A percentile compares a stretch with the other conserved stretches of the same genome.
phyloP scores from a whole-genome alignment of 2,113 vertebrate genomes.

The Alligator mississippiensis region DNA sequence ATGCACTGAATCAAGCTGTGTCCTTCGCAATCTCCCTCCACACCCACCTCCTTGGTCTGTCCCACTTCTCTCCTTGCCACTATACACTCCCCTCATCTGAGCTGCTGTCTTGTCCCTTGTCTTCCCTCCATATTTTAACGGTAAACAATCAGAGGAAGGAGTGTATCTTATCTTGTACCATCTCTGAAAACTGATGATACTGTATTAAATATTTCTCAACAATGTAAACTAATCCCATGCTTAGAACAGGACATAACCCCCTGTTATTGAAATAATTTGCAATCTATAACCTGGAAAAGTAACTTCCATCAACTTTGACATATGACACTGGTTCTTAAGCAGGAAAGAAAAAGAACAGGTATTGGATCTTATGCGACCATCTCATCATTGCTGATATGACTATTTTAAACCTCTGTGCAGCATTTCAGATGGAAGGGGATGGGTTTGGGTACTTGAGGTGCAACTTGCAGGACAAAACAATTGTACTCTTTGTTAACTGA shows the following conservation, averaged over 20 bases:
- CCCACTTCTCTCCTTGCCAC: fast-evolving
- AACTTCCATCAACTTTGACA: background rate
- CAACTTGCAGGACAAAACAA: background rate
- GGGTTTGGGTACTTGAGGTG: fast-evolving
- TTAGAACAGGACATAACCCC: background rate
- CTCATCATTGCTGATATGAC: background rate
- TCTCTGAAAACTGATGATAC: fast-evolving
- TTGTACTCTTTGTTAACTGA: background rate
- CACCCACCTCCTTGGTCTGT: background rate
- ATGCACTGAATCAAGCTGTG: background rate
- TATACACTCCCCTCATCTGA: background rate
- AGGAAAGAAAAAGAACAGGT: background rate
- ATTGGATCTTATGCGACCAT: background rate
- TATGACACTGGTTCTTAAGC: background rate
- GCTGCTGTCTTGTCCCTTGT: fast-evolving
- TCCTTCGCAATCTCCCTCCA: background rate
- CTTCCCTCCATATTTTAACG: background rate
- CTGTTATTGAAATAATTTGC: background rate
- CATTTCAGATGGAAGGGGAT: background rate
- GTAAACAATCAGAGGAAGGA: fast-evolving
- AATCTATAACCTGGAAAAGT: background rate
- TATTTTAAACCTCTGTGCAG: background rate
- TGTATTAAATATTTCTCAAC: background rate
- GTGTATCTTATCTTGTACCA: fast-evolving
- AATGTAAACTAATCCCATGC: background rate